These are phyloP conservation scores for Haemorhous mexicanus DNA, from an alignment of 2,113 vertebrate species.

Conservation along the genomic window DNA sequence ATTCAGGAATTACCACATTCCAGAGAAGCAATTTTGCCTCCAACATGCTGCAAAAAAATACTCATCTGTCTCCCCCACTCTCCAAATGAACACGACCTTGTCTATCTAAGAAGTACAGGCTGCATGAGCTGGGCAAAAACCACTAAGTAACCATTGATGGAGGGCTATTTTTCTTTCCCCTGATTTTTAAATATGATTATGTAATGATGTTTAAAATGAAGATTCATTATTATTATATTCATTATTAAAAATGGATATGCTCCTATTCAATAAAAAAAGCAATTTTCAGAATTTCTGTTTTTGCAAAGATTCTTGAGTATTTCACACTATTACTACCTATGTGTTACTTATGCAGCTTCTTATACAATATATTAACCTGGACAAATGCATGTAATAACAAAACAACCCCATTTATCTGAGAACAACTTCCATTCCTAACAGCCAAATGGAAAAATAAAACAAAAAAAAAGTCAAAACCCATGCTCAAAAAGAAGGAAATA, in stretches of 20 bases:
- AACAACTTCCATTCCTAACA: background rate
- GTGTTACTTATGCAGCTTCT: background rate
- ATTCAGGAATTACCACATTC: constrained; percentile 49
- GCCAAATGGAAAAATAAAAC: background rate
- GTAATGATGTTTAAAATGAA: background rate
- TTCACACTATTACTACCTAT: background rate
- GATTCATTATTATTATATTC: too few relatives aligned
- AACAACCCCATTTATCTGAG: background rate
- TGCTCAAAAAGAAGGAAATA: background rate
- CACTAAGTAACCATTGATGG: background rate
- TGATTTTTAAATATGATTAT: background rate
- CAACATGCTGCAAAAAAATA: background rate
- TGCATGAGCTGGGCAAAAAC: background rate
- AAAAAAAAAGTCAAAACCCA: background rate
- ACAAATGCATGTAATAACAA: background rate
- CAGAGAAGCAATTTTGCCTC: background rate
- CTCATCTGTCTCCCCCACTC: background rate
- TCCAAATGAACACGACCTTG: background rate
- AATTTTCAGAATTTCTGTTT: background rate
- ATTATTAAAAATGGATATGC: background rate
- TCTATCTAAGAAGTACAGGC: background rate
- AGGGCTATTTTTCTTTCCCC: background rate
- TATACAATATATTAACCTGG: background rate
- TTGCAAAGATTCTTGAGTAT: background rate
- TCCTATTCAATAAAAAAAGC: background rate